phyloP scores from a whole-genome alignment of 2,797 vertebrate genomes.

The Anolis apletophallus region DNA sequence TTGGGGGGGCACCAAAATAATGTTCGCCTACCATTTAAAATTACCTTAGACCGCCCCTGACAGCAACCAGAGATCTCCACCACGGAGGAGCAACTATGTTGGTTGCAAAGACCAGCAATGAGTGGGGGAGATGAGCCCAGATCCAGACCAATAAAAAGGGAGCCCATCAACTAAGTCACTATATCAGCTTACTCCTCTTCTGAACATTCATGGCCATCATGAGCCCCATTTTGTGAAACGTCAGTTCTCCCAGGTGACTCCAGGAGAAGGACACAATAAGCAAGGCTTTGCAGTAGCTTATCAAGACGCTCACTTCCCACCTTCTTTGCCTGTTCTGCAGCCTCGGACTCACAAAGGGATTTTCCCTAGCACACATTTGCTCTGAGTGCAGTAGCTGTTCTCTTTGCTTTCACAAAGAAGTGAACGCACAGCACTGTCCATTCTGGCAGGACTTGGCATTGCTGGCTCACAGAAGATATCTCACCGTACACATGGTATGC shows the following conservation, averaged over 20 bases:
- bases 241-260: not conserved
- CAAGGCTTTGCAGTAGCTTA: not conserved
- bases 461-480: constrained; percentile 30
- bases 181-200: not conserved
- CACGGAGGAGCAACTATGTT: no score
- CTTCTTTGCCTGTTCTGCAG: not conserved
- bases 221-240: not conserved
- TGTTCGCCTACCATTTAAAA: no score
- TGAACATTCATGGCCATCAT: not conserved
- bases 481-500: constrained; percentile 37
- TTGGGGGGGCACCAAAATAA: no score
- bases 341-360: not conserved
- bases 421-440: not conserved
- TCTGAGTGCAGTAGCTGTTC: not conserved
- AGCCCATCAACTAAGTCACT: not conserved
- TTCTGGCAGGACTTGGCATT: constrained; percentile 30
- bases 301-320: not conserved
- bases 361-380: not conserved
- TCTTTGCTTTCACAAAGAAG: not conserved
- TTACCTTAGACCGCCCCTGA: no score
- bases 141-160: not conserved
- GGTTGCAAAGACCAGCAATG: not conserved
- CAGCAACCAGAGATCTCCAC: not conserved
- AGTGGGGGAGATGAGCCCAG: not conserved
- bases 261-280: not conserved